Evolutionary conservation across 2,797 vertebrate genomes (phyloP), one percentile per base, ranked within the genome.

Genomic region (Helarctos malayanus): DNA sequence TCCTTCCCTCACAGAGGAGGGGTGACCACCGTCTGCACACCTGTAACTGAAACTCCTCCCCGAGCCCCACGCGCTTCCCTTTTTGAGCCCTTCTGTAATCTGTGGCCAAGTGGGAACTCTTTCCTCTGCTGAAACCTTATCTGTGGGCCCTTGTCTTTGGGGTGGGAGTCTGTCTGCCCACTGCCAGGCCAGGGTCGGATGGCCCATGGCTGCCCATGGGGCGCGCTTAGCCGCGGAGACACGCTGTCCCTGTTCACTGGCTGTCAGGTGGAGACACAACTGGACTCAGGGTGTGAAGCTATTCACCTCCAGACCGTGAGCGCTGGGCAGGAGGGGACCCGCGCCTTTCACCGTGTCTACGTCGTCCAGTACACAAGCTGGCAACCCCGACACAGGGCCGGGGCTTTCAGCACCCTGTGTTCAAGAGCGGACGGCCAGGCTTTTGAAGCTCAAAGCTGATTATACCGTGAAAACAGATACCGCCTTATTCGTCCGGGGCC

Each of bases 371-470:
- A 29, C 5, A 14, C 0, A 21, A 87, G 41, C n/a, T 54, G 54
- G 63, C n/a, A 7, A n/a, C 18, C 59, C 81, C 21, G 56, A 52
- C 25, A 27, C 23, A 29, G 27, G n/a, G 21, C 6, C 49, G 16
- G 41, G 75, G 35, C 49, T 88, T 76, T 89, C 32, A 68, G 91
- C 4, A 81, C 35, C 49, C 35, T 29, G 38, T 47, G 80, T 76
- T 85, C 85, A 75, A 82, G 79, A 68, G 79, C 35, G 1, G 27
- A 86, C 69, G 56, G 45, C 19, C 83, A 35, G 5, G 68, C 49
- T 88, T 90, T 35, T 45, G 78, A 95, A 95, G 93, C 59, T 88
- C 68, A 5, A 57, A 54, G 61, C 73, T 79, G 63, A 71, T 57
- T 82, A 94, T 32, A 41, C 83, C 14, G 45, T 76, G 89, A 71